Base-by-base conservation (phyloP, 2,888 invertebrate genomes). In the Drosophila neonasuta region DNA sequence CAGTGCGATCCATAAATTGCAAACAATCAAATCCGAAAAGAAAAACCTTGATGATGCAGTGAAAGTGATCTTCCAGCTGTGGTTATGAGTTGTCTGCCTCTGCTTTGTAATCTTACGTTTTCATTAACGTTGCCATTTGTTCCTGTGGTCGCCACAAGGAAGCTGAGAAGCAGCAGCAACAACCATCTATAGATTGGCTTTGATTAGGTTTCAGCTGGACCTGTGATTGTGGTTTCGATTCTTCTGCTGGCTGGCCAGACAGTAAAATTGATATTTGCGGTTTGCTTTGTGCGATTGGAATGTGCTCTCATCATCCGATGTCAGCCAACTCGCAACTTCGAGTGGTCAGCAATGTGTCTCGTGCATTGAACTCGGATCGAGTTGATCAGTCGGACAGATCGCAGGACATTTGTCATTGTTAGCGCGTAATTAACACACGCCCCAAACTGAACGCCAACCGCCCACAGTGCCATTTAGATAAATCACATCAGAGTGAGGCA, bases 191-290 rank as follows among this genome's bases (percentile, higher is more conserved):
- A 29, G 29, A 2, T 29, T 9, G 63, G 58, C 56, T 68, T 71
- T 71, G 74, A 74, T 74, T 71, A 50, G 75, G 68, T 68, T 74
- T 68, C 71, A 34, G 41, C 59, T 44, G 66, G 66, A 70, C 66
- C 13, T 61, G 32, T 11, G 29, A 32, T 52, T 71, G 73, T 44
- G 71, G 68, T 73, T 79, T 63, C 36, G 66, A 67, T 74, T 71
- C 56, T 62, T 50, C 34, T 24, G 24, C 24, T 24, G 24, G 1
- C 24, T 49, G 64, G 51, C 55, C 63, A 71, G 60, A 74, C 79
- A 79, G 83, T 84, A 76, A 84, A 84, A 84, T 84, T 84, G 79
- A 86, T 84, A 84, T 84, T 83, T 84, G 83, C 71, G 83, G 83
- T 81, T 77, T 52, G 56, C 46, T 68, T 46, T 32, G 34, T 74